phyloP scores from a whole-genome alignment of 2,888 invertebrate genomes.

The Pediacus dermestoides region DNA sequence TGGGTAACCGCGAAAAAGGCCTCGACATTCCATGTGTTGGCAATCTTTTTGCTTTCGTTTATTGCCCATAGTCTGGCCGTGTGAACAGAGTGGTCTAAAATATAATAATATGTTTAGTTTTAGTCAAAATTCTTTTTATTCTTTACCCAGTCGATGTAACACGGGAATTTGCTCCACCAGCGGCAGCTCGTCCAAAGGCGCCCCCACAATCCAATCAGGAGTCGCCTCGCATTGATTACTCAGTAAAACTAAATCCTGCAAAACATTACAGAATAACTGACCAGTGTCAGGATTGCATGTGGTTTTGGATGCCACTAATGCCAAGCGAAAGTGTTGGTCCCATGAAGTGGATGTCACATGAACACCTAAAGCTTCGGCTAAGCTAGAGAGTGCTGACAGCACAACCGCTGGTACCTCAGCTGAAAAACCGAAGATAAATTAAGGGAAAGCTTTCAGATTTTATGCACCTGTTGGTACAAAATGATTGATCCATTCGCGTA shows the following conservation, averaged over 20 bases:
- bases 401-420: conserved; percentile 61
- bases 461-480: conserved; percentile 60
- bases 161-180: conserved; percentile 81
- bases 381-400: conserved; percentile 66
- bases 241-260: conserved; percentile 66
- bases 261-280: conserved; percentile 58
- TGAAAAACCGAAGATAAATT: conserved; percentile 14
- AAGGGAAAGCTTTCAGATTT: conserved; percentile 14
- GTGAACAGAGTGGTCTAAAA: conserved; percentile 73
- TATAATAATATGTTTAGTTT: background rate
- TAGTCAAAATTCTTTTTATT: conserved; percentile 5
- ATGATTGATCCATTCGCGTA: conserved; percentile 62
- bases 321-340: conserved; percentile 64
- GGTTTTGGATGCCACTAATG: conserved; percentile 52
- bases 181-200: conserved; percentile 71
- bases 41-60: conserved; percentile 67
- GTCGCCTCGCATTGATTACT: conserved; percentile 75
- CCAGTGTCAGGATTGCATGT: conserved; percentile 41
- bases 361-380: conserved; percentile 74
- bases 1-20: conserved; percentile 69
- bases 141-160: conserved; percentile 62
- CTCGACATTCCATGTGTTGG: conserved; percentile 72
- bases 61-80: conserved; percentile 75
- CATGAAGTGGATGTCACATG: conserved; percentile 77
- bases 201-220: conserved; percentile 66